phyloP scores from a whole-genome alignment of 2,113 vertebrate genomes.

The Pterocles burchelli region DNA sequence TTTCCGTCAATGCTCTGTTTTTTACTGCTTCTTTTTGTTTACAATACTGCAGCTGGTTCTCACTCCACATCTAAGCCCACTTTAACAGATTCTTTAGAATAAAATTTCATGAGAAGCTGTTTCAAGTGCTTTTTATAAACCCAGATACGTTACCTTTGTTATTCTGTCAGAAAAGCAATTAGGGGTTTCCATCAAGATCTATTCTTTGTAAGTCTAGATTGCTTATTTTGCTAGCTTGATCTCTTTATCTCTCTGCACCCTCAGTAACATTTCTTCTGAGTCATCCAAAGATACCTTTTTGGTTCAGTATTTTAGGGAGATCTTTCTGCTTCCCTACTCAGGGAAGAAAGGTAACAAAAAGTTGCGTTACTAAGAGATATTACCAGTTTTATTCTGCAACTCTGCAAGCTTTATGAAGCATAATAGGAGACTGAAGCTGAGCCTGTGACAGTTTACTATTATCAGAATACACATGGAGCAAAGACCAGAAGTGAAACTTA shows the following conservation, averaged over 20 bases:
- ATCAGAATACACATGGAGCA: neutral
- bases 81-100: neutral
- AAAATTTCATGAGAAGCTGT: neutral
- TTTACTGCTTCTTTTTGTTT: conserved; percentile 15
- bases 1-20: neutral
- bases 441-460: neutral
- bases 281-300: neutral
- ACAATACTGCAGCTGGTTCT: neutral
- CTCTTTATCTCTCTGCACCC: neutral
- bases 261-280: neutral
- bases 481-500: neutral
- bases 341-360: neutral
- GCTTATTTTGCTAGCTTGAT: conserved; percentile 1
- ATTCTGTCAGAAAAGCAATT: conserved; percentile 13
- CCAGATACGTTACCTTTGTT: neutral
- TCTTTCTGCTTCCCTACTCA: neutral
- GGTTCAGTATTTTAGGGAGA: neutral
- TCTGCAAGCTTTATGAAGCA: neutral
- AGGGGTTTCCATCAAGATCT: neutral
- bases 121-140: conserved; percentile 12
- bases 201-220: neutral
- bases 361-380: neutral
- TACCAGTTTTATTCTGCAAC: neutral
- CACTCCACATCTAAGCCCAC: neutral
- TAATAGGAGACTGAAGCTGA: neutral